Percentiles rank a stretch among this genome's conserved stretches.
Conservation (phyloP, 2,888 invertebrate genomes). For the Alcis repandata region DNA sequence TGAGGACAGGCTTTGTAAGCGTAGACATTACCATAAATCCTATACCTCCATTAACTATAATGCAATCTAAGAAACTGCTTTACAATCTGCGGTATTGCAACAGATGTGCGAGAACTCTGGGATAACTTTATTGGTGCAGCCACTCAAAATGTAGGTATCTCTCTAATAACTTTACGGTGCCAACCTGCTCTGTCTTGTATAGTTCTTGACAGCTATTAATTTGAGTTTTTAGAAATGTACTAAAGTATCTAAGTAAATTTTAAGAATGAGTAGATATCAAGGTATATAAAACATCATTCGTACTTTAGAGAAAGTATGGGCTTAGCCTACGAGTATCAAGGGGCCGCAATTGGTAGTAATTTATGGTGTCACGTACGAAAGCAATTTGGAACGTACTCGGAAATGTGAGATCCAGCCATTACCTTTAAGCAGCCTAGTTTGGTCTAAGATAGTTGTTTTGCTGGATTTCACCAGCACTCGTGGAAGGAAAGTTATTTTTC, state of each 20-base stretch:
- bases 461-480: background rate
- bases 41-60: background rate
- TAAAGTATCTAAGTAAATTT: background rate
- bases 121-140: background rate
- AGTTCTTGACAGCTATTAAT: no score
- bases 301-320: constrained; percentile 66
- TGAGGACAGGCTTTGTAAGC: constrained; percentile 28
- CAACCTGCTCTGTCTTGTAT: no score
- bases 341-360: constrained; percentile 60
- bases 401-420: constrained; percentile 52
- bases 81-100: background rate
- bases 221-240: no score
- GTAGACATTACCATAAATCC: background rate
- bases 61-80: constrained; percentile 11
- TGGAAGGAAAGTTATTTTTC: background rate
- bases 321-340: constrained; percentile 50
- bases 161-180: no score
- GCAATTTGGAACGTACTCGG: constrained; percentile 58
- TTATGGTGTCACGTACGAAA: constrained; percentile 72
- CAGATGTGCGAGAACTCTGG: background rate
- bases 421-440: constrained; percentile 22
- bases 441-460: constrained; percentile 21
- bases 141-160: background rate
- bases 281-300: constrained; percentile 23
- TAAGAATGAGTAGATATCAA: background rate